phyloP scores from a whole-genome alignment of 2,797 vertebrate species.

The Chloroceryle amazona region DNA sequence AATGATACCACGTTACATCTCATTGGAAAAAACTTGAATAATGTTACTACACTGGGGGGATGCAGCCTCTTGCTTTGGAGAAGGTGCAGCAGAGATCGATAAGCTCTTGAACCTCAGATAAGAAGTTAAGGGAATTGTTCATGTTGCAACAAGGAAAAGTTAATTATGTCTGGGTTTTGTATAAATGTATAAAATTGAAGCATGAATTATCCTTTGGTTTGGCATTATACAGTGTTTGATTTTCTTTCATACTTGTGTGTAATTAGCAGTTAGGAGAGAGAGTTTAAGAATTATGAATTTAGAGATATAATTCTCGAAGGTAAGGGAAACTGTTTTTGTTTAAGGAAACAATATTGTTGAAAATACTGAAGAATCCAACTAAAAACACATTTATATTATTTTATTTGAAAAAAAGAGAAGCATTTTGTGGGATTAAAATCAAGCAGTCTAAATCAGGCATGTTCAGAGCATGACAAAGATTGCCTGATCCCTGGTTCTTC shows the following conservation, averaged over 20 bases:
- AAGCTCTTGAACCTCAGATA: background rate
- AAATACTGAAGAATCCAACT: background rate
- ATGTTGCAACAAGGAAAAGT: background rate
- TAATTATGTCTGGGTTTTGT: background rate
- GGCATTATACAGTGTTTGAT: background rate
- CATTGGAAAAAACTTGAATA: slow-evolving; percentile 6
- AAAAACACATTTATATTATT: background rate
- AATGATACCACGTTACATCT: background rate
- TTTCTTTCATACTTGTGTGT: background rate
- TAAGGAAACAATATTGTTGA: background rate
- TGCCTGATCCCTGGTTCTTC: background rate
- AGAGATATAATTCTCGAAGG: background rate
- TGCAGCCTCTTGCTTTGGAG: background rate
- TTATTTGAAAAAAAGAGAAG: background rate
- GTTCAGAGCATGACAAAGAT: background rate
- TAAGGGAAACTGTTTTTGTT: background rate
- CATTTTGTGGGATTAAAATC: slow-evolving; percentile 7
- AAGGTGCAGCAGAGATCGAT: background rate
- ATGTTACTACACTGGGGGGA: background rate
- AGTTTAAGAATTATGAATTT: background rate
- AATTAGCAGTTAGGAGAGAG: background rate
- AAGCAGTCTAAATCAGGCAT: background rate
- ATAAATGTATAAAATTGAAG: background rate
- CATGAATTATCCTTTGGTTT: background rate
- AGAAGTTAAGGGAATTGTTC: background rate